Percentiles rank a stretch among this genome's conserved stretches.
phyloP scores from a whole-genome alignment of 2,888 invertebrate genomes.

The Caenorhabditis uteleia region DNA sequence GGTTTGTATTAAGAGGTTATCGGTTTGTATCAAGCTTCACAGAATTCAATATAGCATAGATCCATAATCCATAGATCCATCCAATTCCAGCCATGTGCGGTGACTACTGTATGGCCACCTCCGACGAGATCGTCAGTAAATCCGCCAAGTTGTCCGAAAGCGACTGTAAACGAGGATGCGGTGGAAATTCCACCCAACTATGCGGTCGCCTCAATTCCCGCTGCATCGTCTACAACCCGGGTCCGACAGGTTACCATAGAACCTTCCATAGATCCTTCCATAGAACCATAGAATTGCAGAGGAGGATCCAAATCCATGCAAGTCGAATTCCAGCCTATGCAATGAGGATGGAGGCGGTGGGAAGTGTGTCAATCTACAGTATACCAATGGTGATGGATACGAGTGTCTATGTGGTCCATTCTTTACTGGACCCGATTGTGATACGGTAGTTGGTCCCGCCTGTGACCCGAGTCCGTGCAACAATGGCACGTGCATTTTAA shows the following conservation, averaged over 20 bases:
- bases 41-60: too few relatives aligned
- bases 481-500: slow-evolving; percentile 23
- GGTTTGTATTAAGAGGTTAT: too few relatives aligned
- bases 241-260: neutral
- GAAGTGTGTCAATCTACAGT: slow-evolving; percentile 12
- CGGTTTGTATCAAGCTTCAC: too few relatives aligned
- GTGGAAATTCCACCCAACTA: slow-evolving; percentile 14
- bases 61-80: too few relatives aligned
- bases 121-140: slow-evolving; percentile 1
- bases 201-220: too few relatives aligned
- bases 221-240: slow-evolving; percentile 17
- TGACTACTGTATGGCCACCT: slow-evolving; percentile 14
- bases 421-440: slow-evolving; percentile 21
- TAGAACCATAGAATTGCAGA: too few relatives aligned
- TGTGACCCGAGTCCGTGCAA: slow-evolving; percentile 25
- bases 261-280: too few relatives aligned
- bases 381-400: slow-evolving; percentile 11
- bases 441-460: slow-evolving; percentile 3
- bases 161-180: too few relatives aligned
- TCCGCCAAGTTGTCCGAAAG: neutral
- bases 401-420: slow-evolving; percentile 15
- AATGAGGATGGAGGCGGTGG: slow-evolving; percentile 3
- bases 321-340: neutral
- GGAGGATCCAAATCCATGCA: slow-evolving; percentile 15
- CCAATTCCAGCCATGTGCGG: slow-evolving; percentile 24